Evolutionary conservation across 92 coral and sea anemone genomes (phyloP), one percentile per base, ranked within the genome.

Genomic region (Epizoanthus stellaris): DNA sequence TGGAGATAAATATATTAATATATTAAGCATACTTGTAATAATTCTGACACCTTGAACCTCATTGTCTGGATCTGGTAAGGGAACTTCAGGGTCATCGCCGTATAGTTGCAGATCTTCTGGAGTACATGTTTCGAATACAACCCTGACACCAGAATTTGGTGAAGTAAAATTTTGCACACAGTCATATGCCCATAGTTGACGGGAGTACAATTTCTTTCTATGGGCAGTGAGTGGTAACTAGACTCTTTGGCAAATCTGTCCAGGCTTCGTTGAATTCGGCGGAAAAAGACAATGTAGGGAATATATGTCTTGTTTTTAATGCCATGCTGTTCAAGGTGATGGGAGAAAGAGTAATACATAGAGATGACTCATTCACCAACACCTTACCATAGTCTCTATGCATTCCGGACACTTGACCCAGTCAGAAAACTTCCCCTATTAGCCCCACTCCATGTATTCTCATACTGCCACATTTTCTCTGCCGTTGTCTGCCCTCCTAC

Each of bases 301-400:
- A 7, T 4, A 20, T 6, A 66, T 66, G 42, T 66, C 12, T 36
- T 20, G 38, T 66, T 66, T 45, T 80, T 81, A 11, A 91, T 4
- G 47, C 73, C 73, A 4, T 76, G 61, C 72, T 54, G 58, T 75
- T 91, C 90, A 61, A 87, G 39, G 80, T 61, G 68, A 17, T 64
- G 25, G 77, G 85, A 91, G 19, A 82, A 57, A 14, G 68, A 65
- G 4, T 59, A 58, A 42, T 56, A 91, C 1, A 88, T 15, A 21
- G 72, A 5, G 2, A 89, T 73, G 15, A 89, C 90, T 40, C 95
- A 20, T 67, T 74, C 86, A 2, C 74, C 80, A 54, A 87, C 90
- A 74, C 90, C 92, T 40, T 92, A 40, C 92, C 94, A 93, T 2
- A 93, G 87, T 23, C 91, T 62, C 67, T 85, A 65, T 65, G 40